These are phyloP conservation scores for Athene noctua DNA, from an alignment of 2,113 vertebrate species.

Conservation along the genomic window DNA sequence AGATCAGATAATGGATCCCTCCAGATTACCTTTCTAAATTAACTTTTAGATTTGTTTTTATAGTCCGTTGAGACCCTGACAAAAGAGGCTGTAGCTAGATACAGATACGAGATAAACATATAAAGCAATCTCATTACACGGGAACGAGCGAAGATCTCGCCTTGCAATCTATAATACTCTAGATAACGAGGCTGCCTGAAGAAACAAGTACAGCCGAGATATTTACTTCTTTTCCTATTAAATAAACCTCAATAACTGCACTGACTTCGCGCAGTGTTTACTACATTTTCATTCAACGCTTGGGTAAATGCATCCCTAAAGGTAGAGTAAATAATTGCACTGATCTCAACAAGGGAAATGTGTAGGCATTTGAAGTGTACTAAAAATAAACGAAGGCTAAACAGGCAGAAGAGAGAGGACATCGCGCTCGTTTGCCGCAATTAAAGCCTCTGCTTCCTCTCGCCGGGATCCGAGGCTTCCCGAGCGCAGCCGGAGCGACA, in stretches of 20 bases:
- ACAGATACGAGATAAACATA: conserved; percentile 15
- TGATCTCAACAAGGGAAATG: conserved; percentile 68
- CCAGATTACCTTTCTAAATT: conserved; percentile 48
- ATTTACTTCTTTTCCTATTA: conserved; percentile 63
- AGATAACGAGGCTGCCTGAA: conserved; percentile 52
- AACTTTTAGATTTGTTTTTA: conserved; percentile 54
- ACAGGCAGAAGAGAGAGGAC: conserved; percentile 67
- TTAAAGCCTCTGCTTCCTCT: conserved; percentile 68
- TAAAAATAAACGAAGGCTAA: conserved; percentile 75
- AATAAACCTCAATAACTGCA: conserved; percentile 66
- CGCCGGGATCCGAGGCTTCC: conserved; percentile 6
- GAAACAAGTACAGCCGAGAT: conserved; percentile 21
- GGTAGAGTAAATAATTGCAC: conserved; percentile 73
- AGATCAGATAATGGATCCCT: conserved; percentile 54
- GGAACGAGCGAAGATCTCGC: neutral
- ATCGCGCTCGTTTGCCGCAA: conserved; percentile 57
- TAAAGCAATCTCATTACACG: conserved; percentile 11
- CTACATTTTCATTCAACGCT: conserved; percentile 57
- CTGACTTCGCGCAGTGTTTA: conserved; percentile 60
- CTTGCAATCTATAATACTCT: conserved; percentile 13
- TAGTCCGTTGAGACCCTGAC: conserved; percentile 42
- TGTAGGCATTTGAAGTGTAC: conserved; percentile 70
- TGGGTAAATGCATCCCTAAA: conserved; percentile 73
- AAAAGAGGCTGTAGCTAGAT: conserved; percentile 21
- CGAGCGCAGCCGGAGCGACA: neutral